A percentile compares a stretch with the other conserved stretches of the same genome.
These are phyloP conservation scores for Mellivora capensis DNA, from an alignment of 2,113 vertebrate genomes.

Conservation along the genomic window DNA sequence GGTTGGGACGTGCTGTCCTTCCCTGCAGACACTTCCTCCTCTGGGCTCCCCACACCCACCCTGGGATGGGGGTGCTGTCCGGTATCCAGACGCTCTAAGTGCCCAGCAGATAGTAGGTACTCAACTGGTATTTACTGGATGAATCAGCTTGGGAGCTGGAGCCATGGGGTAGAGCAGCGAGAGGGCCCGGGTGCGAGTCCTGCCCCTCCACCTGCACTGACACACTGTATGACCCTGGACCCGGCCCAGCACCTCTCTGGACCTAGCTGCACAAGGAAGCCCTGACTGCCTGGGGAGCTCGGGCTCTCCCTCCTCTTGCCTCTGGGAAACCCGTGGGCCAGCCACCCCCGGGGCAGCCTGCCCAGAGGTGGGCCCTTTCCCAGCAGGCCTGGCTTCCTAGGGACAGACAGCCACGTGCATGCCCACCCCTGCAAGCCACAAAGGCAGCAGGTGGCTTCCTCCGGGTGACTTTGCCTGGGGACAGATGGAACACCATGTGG, in stretches of 20 bases:
- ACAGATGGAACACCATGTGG: constrained; percentile 60
- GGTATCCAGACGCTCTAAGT: neutral
- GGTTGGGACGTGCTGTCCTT: neutral
- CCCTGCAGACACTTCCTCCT: neutral
- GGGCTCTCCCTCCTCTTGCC: neutral
- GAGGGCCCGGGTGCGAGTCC: neutral
- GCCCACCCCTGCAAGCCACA: neutral
- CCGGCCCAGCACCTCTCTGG: neutral
- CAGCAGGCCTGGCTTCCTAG: neutral
- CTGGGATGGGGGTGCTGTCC: neutral
- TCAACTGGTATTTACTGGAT: neutral
- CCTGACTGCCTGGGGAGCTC: neutral
- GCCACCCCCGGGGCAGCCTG: neutral
- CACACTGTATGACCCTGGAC: neutral
- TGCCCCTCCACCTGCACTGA: fast-evolving
- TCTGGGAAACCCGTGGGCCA: neutral
- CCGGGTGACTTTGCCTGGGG: constrained; percentile 60
- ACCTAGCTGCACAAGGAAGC: neutral
- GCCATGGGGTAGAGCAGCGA: neutral
- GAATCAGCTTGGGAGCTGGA: neutral
- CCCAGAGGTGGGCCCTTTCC: neutral
- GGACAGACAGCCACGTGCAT: neutral
- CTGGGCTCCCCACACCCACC: neutral
- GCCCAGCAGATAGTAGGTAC: neutral
- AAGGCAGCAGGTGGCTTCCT: constrained; percentile 19